These are phyloP conservation scores for Mandrillus leucophaeus DNA, from an alignment of 2,113 vertebrate species.

Conservation along the genomic window DNA sequence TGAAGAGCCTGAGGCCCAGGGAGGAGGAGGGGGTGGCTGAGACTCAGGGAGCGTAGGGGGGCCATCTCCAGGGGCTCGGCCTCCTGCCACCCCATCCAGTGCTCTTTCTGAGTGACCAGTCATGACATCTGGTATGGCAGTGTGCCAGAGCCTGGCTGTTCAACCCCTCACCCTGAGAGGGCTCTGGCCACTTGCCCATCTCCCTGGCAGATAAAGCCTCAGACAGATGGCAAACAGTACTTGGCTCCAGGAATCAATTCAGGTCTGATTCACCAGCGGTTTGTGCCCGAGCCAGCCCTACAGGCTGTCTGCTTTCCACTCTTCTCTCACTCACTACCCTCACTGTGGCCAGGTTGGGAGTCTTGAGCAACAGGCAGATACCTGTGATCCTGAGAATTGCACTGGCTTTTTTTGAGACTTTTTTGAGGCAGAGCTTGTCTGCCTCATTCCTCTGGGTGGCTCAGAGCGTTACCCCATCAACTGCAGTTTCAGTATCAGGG, in stretches of 20 bases:
- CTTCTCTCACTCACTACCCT: not conserved
- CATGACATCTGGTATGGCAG: not conserved
- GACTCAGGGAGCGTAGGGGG: not conserved
- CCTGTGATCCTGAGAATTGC: not conserved
- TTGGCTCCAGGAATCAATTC: not conserved
- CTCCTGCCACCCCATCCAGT: not conserved
- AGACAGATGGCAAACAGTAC: slow-evolving; percentile 68
- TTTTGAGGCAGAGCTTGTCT: not conserved
- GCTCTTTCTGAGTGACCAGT: not conserved
- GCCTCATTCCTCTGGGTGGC: not conserved
- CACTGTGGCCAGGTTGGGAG: not conserved
- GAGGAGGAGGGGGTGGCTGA: not conserved
- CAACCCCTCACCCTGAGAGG: not conserved
- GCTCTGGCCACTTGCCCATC: slow-evolving; percentile 47
- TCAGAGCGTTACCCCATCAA: not conserved
- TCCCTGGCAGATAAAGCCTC: slow-evolving; percentile 41
- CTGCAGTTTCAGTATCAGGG: not conserved
- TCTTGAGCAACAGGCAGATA: not conserved
- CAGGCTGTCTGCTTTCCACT: not conserved
- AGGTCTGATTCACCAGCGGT: slow-evolving; percentile 32
- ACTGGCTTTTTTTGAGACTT: not conserved
- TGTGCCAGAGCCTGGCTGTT: not conserved
- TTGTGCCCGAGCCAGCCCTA: not conserved
- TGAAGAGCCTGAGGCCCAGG: not conserved
- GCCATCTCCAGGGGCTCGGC: not conserved